Evolutionary conservation across 2,888 invertebrate genomes (phyloP).

Genomic region (Caenorhabditis auriculariae): DNA sequence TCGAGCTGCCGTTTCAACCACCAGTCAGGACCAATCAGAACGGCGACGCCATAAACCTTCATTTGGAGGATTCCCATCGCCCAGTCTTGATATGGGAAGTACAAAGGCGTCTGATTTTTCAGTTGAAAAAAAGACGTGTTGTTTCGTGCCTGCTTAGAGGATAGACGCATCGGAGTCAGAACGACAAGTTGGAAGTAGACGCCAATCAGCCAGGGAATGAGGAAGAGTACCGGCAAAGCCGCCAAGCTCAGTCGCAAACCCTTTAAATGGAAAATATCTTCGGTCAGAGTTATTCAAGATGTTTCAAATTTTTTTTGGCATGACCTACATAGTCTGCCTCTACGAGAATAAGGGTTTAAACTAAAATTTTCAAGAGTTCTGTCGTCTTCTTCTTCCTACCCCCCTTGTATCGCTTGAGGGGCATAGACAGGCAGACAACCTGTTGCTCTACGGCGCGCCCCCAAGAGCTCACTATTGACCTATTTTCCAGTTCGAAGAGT

Average conservation of each 20-base stretch:
- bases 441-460: too few relatives aligned
- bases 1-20: constrained; percentile 91
- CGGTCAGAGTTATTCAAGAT: too few relatives aligned
- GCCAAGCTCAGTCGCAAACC: constrained; percentile 68
- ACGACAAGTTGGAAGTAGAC: constrained; percentile 83
- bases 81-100: constrained; percentile 81
- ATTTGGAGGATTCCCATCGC: constrained; percentile 94
- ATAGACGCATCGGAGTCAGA: constrained; percentile 88
- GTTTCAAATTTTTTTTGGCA: not conserved
- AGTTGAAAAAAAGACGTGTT: constrained; percentile 80
- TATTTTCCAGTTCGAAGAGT: too few relatives aligned
- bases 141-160: constrained; percentile 67
- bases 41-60: constrained; percentile 92
- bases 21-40: constrained; percentile 94
- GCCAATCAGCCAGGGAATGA: constrained; percentile 89
- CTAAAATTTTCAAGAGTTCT: too few relatives aligned
- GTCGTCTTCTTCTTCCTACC: too few relatives aligned
- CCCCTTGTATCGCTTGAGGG: too few relatives aligned
- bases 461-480: too few relatives aligned
- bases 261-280: constrained; percentile 12
- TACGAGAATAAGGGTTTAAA: too few relatives aligned
- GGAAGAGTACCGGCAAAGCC: constrained; percentile 76
- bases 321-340: not conserved
- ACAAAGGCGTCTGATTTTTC: constrained; percentile 70
- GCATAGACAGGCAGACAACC: too few relatives aligned